A percentile compares a stretch with the other conserved stretches of the same genome.
phyloP scores from a whole-genome alignment of 2,888 invertebrate species.

The Napeogenes sylphis region DNA sequence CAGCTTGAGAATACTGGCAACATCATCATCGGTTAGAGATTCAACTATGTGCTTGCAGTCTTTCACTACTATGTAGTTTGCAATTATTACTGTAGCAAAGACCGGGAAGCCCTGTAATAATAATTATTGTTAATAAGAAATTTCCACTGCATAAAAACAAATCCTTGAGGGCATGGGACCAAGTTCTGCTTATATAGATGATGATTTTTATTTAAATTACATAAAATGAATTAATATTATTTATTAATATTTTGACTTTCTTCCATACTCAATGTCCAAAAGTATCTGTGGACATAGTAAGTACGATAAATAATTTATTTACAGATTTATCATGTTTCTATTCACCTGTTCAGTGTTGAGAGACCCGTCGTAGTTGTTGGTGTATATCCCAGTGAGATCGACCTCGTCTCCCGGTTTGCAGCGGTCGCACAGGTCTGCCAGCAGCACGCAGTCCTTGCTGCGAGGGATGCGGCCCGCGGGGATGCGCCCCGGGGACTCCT shows the following conservation, averaged over 20 bases:
- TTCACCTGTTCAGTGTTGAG: conserved; percentile 91
- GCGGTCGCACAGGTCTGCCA: conserved; percentile 96
- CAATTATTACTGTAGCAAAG: conserved; percentile 97
- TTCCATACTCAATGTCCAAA: too few species aligned
- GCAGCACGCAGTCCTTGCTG: conserved; percentile 96
- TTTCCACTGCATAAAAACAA: too few species aligned
- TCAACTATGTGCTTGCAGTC: conserved; percentile 96
- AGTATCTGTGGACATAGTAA: too few species aligned
- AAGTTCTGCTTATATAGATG: too few species aligned
- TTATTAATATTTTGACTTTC: too few species aligned
- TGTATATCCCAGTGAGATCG: conserved; percentile 95
- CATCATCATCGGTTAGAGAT: conserved; percentile 97
- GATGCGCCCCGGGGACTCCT: conserved; percentile 98
- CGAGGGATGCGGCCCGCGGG: conserved; percentile 98
- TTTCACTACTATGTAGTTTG: conserved; percentile 95
- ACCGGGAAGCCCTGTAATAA: conserved; percentile 92
- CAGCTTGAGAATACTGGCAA: conserved; percentile 89
- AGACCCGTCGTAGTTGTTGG: conserved; percentile 98
- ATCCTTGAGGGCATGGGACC: too few species aligned
- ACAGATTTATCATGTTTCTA: too few species aligned
- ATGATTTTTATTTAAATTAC: too few species aligned
- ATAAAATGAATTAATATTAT: too few species aligned
- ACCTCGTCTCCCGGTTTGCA: conserved; percentile 99
- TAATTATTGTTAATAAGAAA: too few species aligned
- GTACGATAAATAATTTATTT: too few species aligned